Conservation (phyloP, 2,797 vertebrate genomes). For the Corythornis leucogaster region DNA sequence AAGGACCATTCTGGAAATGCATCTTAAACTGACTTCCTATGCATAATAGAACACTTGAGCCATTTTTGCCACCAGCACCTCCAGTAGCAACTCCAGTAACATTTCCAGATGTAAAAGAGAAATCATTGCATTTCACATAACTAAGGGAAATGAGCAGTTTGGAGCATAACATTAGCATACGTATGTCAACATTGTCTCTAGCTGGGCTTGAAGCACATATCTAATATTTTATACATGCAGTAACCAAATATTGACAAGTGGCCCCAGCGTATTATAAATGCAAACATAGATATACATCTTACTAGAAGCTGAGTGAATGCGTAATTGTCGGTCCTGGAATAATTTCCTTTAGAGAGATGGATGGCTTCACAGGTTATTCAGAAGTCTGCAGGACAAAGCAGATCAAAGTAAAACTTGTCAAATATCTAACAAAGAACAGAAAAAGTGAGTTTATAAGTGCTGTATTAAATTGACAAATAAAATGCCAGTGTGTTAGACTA, state of each 20-base stretch:
- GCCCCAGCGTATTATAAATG: not conserved
- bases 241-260: not conserved
- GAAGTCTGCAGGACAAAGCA: not conserved
- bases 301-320: not conserved
- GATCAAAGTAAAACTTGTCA: not conserved
- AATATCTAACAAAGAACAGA: not conserved
- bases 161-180: not conserved
- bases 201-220: not conserved
- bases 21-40: not conserved
- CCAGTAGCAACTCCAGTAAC: not conserved
- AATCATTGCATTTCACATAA: not conserved
- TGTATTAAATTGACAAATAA: not conserved
- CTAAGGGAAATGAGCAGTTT: not conserved
- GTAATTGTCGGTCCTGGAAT: not conserved
- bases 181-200: not conserved
- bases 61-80: not conserved
- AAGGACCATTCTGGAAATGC: not conserved
- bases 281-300: not conserved
- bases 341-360: not conserved
- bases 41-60: accelerated
- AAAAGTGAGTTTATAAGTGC: not conserved
- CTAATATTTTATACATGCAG: not conserved
- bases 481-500: not conserved
- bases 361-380: not conserved
- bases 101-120: not conserved